Evolutionary conservation across 1,140 invertebrate genomes (phyloP).

Genomic region (Ctenoplectra terminalis): DNA sequence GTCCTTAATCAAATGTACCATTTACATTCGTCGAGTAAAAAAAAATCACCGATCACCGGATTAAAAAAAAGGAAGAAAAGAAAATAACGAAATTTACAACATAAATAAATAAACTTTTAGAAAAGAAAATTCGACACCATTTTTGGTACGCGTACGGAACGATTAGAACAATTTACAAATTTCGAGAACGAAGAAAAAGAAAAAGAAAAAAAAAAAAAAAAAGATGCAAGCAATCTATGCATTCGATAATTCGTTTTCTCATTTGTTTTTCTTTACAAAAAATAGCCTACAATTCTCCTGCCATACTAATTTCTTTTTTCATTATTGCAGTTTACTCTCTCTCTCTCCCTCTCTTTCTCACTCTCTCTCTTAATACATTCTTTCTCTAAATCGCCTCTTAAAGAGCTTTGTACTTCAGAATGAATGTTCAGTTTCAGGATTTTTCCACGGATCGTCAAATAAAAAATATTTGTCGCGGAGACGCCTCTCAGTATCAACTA

Average conservation of each 20-base stretch:
- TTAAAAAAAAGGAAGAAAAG: neutral
- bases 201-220: neutral
- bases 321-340: slow-evolving; percentile 17
- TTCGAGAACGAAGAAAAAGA: neutral
- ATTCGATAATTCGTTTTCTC: neutral
- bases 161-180: neutral
- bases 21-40: slow-evolving; percentile 37
- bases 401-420: slow-evolving; percentile 68
- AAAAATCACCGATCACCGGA: slow-evolving; percentile 24
- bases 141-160: neutral
- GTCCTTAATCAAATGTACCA: slow-evolving; percentile 12
- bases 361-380: slow-evolving; percentile 29
- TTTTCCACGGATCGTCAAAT: slow-evolving; percentile 31
- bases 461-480: slow-evolving; percentile 22
- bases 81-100: slow-evolving; percentile 16
- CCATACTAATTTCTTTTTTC: slow-evolving; percentile 38
- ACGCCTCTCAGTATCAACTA: slow-evolving; percentile 4
- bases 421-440: slow-evolving; percentile 59
- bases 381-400: slow-evolving; percentile 27
- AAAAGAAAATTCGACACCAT: neutral
- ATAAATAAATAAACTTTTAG: slow-evolving; percentile 37
- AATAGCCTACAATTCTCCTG: slow-evolving; percentile 50
- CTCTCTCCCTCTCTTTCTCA: neutral
- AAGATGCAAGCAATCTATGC: neutral
- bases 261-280: slow-evolving; percentile 28